Evolutionary conservation across 2,888 invertebrate genomes (phyloP).

Genomic region (Mesochorus sp.): DNA sequence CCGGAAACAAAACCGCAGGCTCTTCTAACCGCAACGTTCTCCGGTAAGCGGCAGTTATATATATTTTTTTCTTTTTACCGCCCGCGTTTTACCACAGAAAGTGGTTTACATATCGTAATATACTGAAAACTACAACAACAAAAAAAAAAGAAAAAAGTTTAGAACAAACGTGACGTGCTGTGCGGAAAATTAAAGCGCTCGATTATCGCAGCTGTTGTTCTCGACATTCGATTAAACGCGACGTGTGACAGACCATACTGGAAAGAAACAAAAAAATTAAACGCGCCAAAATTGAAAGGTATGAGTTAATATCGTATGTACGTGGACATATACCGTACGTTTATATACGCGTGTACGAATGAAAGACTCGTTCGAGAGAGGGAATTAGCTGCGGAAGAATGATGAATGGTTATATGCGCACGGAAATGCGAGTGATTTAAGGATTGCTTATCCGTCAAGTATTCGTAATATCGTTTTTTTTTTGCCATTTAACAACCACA

Average conservation of each 20-base stretch:
- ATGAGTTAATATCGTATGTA: no score
- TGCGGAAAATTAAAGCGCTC: background rate
- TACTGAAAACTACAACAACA: conserved; percentile 4
- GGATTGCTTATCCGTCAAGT: no score
- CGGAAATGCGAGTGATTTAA: no score
- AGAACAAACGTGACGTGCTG: background rate
- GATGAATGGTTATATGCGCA: no score
- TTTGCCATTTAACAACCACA: no score
- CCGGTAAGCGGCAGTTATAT: conserved; percentile 24
- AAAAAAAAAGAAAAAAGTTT: background rate
- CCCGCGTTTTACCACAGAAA: background rate
- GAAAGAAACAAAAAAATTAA: background rate
- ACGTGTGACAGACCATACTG: background rate
- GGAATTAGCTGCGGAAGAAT: no score
- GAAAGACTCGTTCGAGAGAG: no score
- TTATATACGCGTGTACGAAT: no score
- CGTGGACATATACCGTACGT: no score
- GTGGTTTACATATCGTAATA: conserved; percentile 4
- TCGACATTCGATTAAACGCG: conserved; percentile 8
- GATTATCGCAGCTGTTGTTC: background rate
- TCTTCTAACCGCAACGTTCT: conserved; percentile 33
- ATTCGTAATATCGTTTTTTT: no score
- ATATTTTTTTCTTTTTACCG: conserved; percentile 5
- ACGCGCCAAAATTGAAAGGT: background rate
- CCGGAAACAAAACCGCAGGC: conserved; percentile 44